phyloP scores from a whole-genome alignment of 2,113 vertebrate species.

The Dicrurus megarhynchus region DNA sequence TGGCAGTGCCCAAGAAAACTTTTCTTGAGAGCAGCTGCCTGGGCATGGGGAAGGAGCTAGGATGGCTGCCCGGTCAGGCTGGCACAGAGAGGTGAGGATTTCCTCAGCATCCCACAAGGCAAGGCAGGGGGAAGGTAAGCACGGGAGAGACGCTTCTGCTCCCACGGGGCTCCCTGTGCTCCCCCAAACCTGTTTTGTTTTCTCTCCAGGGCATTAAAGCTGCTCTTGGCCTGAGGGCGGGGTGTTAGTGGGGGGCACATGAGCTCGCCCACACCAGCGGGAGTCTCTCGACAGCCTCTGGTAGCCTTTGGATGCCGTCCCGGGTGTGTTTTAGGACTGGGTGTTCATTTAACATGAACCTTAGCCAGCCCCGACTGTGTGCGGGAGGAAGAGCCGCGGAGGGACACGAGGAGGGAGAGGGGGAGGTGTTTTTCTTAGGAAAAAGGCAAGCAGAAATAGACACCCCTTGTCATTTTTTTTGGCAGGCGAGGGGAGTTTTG shows the following conservation, averaged over 20 bases:
- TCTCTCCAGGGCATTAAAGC: not conserved
- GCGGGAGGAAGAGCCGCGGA: not conserved
- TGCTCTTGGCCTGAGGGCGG: not conserved
- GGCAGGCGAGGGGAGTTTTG: not conserved
- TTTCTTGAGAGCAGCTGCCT: not conserved
- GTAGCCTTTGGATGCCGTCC: not conserved
- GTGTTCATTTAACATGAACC: not conserved
- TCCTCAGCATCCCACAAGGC: not conserved
- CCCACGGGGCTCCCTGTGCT: not conserved
- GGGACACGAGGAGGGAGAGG: not conserved
- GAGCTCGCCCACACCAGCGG: not conserved
- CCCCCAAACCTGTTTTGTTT: not conserved
- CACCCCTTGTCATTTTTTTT: constrained; percentile 35
- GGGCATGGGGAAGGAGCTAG: not conserved
- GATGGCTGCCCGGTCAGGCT: not conserved
- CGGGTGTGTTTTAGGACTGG: not conserved
- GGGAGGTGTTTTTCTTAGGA: constrained; percentile 29
- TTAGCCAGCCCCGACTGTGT: not conserved
- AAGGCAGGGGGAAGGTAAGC: constrained; percentile 54
- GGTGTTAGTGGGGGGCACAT: not conserved
- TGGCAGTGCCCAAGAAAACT: not conserved
- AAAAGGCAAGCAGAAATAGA: constrained; percentile 40
- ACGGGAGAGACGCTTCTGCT: not conserved
- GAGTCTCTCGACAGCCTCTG: not conserved
- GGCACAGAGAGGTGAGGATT: not conserved